phyloP scores from a whole-genome alignment of 2,113 vertebrate species.

The Daubentonia madagascariensis region DNA sequence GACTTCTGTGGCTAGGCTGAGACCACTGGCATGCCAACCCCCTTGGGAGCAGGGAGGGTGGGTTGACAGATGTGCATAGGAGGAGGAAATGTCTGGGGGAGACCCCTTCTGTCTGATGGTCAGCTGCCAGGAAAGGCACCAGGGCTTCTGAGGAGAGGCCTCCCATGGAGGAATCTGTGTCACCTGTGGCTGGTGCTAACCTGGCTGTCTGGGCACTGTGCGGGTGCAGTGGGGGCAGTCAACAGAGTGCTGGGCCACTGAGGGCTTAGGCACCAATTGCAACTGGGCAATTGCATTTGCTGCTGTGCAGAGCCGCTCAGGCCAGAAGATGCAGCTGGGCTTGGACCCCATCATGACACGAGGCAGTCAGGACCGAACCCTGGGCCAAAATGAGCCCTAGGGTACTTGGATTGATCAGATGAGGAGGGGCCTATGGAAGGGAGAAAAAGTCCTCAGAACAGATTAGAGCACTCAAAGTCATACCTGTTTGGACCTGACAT shows the following conservation, averaged over 20 bases:
- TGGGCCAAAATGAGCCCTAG: background rate
- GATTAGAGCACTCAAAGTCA: background rate
- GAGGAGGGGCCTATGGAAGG: background rate
- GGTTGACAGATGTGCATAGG: background rate
- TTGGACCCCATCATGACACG: background rate
- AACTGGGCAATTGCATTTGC: rapidly evolving
- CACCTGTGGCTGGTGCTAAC: background rate
- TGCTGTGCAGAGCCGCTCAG: background rate
- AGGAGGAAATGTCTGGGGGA: background rate
- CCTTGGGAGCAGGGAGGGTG: background rate
- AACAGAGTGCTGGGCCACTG: background rate
- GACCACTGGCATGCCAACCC: background rate
- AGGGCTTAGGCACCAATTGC: background rate
- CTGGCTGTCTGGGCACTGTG: background rate
- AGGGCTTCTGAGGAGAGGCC: background rate
- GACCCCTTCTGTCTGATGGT: background rate
- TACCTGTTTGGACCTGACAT: background rate
- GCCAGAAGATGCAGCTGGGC: too few species aligned
- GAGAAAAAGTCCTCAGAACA: background rate
- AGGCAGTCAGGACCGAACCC: background rate
- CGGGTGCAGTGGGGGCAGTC: rapidly evolving
- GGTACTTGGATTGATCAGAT: background rate
- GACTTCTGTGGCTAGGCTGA: background rate
- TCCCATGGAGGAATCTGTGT: background rate
- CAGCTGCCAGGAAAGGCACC: background rate